These are phyloP conservation scores for Artibeus jamaicensis DNA, from an alignment of 2,797 vertebrate genomes.

Conservation along the genomic window DNA sequence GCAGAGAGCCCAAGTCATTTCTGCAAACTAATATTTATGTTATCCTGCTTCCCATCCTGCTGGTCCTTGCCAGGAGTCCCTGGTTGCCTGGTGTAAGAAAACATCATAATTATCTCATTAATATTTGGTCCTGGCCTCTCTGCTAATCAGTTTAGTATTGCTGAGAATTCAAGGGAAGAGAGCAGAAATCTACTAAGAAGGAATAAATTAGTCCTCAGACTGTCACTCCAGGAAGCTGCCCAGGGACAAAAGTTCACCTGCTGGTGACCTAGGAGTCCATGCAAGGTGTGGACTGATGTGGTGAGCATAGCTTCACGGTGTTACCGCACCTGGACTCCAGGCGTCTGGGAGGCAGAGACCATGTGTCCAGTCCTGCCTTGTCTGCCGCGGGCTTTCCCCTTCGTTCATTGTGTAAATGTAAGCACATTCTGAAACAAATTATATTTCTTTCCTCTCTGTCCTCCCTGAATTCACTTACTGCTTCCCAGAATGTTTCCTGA, in stretches of 20 bases:
- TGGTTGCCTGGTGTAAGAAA: slow-evolving; percentile 33
- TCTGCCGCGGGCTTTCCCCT: not conserved
- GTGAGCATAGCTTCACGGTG: not conserved
- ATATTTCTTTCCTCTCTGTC: not conserved
- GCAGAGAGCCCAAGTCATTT: not conserved
- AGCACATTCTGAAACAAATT: not conserved
- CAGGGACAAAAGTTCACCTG: not conserved
- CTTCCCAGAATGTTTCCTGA: slow-evolving; percentile 3
- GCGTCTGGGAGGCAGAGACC: not conserved
- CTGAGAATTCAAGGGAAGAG: slow-evolving; percentile 23
- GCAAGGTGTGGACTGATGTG: not conserved
- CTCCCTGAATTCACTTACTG: not conserved
- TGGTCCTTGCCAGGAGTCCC: not conserved
- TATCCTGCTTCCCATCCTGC: not conserved
- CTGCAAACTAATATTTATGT: not conserved
- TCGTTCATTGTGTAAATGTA: not conserved
- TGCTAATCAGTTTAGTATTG: slow-evolving; percentile 52
- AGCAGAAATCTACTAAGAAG: slow-evolving; percentile 24
- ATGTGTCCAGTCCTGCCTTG: not conserved
- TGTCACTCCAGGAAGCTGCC: not conserved
- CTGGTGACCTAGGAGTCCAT: not conserved
- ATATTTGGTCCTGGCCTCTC: slow-evolving; percentile 38
- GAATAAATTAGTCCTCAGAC: slow-evolving; percentile 3
- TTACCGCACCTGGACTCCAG: not conserved
- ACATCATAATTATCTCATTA: slow-evolving; percentile 46